These are phyloP conservation scores for Ornithoptera priamus DNA, from an alignment of 2,888 invertebrate genomes.

Conservation along the genomic window DNA sequence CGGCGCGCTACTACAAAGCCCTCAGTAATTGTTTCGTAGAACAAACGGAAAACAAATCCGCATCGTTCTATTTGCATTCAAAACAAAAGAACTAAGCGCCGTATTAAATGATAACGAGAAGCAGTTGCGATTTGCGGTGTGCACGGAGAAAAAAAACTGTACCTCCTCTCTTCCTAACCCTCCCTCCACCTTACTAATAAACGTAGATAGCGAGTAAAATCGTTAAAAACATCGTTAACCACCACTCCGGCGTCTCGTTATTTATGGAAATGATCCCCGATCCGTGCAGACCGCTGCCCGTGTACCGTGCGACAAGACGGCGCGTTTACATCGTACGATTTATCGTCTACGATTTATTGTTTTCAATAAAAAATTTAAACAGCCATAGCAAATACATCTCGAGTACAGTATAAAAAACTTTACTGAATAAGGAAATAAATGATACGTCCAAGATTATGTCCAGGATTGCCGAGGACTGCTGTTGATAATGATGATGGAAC, in stretches of 20 bases:
- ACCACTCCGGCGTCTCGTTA: slow-evolving; percentile 43
- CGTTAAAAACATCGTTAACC: slow-evolving; percentile 40
- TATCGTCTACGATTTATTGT: not conserved
- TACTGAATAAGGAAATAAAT: too few species aligned
- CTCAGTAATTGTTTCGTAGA: not conserved
- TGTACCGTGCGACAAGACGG: slow-evolving; percentile 14
- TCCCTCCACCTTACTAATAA: slow-evolving; percentile 16
- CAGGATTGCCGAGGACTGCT: too few species aligned
- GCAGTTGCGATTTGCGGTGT: slow-evolving; percentile 16
- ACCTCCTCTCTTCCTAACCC: not conserved
- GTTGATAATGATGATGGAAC: too few species aligned
- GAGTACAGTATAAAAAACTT: too few species aligned
- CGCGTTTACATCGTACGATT: slow-evolving; percentile 18
- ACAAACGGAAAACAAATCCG: too few species aligned
- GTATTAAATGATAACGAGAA: slow-evolving; percentile 12
- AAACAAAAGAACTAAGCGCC: slow-evolving; percentile 3
- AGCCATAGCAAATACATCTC: too few species aligned
- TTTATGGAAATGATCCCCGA: slow-evolving; percentile 48
- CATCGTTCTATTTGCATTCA: too few species aligned
- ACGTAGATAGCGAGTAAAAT: slow-evolving; percentile 30
- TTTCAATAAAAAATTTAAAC: too few species aligned
- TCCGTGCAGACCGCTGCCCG: slow-evolving; percentile 36
- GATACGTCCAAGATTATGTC: too few species aligned
- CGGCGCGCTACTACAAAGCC: not conserved
- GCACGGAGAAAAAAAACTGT: slow-evolving; percentile 1